Percentiles rank a stretch among this genome's conserved stretches.
Evolutionary conservation across 2,888 invertebrate genomes (phyloP).

Genomic region (Cataglyphis altisquamis): DNA sequence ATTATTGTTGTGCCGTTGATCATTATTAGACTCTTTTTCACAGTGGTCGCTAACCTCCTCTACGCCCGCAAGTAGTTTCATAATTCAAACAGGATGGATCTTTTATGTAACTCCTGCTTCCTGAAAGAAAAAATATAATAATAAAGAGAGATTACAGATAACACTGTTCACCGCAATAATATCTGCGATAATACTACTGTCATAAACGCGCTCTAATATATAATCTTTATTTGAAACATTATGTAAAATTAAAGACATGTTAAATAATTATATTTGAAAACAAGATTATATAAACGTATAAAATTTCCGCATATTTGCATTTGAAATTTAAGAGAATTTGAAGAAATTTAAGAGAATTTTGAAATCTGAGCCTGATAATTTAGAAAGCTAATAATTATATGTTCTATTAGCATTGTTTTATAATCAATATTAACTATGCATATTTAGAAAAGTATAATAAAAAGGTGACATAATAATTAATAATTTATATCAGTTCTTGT

Average conservation of each 20-base stretch:
- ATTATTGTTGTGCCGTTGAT: constrained; percentile 75
- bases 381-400: not conserved
- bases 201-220: not conserved
- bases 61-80: constrained; percentile 85
- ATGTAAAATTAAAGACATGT: not conserved
- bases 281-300: not conserved
- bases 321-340: no score
- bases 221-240: constrained; percentile 10
- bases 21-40: constrained; percentile 73
- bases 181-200: not conserved
- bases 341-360: not conserved
- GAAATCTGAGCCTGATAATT: not conserved
- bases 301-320: not conserved
- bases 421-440: not conserved
- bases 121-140: constrained; percentile 46
- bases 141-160: constrained; percentile 2
- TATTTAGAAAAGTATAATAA: not conserved
- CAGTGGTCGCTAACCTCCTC: constrained; percentile 74
- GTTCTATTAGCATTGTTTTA: not conserved
- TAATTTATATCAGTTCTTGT: not conserved
- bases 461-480: not conserved
- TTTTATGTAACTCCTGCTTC: constrained; percentile 29
- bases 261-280: not conserved
- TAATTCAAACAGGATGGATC: constrained; percentile 76
- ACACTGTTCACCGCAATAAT: not conserved